phyloP scores from a whole-genome alignment of 2,113 vertebrate species.

The Dasyornis broadbenti region DNA sequence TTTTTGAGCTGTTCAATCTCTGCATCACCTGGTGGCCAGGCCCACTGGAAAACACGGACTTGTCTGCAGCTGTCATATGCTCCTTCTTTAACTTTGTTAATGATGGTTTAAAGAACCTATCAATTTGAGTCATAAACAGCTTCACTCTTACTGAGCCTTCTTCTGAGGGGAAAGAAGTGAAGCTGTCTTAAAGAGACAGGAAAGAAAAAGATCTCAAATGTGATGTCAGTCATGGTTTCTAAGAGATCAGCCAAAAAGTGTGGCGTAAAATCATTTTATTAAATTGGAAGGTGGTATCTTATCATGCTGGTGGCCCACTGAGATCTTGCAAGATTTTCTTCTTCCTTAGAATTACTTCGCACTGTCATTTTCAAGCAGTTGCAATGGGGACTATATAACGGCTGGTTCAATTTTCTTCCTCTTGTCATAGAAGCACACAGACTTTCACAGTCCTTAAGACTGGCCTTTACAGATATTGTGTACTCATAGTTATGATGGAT shows the following conservation, averaged over 20 bases:
- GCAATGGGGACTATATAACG: background rate
- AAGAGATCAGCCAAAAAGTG: background rate
- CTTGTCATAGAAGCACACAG: background rate
- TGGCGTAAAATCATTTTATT: background rate
- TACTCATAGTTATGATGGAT: background rate
- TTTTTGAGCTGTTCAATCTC: background rate
- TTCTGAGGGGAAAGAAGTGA: background rate
- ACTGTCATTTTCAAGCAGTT: background rate
- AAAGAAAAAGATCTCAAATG: background rate
- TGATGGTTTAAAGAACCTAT: background rate
- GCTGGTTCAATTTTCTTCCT: background rate
- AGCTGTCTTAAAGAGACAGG: background rate
- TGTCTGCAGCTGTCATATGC: background rate
- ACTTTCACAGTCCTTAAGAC: background rate
- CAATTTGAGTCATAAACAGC: background rate
- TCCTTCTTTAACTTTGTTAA: background rate
- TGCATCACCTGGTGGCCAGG: background rate
- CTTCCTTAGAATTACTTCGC: background rate
- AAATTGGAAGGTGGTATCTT: background rate
- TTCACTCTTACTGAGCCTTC: background rate
- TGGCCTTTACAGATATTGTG: background rate
- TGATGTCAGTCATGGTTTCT: background rate
- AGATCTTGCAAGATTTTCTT: background rate
- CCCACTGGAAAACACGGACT: background rate
- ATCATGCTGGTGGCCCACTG: background rate